Evolutionary conservation across 2,888 invertebrate species (phyloP).

Genomic region (Lepidochitona cinerea): DNA sequence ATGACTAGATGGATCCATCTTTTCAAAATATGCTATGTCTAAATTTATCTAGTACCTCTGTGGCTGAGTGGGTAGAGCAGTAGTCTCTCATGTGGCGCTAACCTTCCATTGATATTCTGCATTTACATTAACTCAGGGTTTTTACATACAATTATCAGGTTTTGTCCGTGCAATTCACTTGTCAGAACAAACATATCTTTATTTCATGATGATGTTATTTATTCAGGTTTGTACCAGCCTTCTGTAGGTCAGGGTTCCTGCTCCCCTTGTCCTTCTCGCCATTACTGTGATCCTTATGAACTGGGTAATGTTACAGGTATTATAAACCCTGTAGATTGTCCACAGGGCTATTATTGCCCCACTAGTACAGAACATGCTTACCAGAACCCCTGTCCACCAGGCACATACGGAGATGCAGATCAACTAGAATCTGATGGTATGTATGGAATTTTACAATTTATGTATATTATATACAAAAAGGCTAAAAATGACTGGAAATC

Average conservation of each 20-base stretch:
- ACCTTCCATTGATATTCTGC: too few species aligned
- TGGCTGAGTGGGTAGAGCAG: too few species aligned
- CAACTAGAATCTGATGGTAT: slow-evolving; percentile 37
- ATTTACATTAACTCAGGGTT: too few species aligned
- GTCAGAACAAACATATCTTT: neutral
- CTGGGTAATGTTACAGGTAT: slow-evolving; percentile 58
- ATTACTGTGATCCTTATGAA: slow-evolving; percentile 66
- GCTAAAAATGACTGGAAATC: too few species aligned
- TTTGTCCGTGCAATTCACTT: neutral
- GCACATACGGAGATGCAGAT: slow-evolving; percentile 46
- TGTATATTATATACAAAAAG: too few species aligned
- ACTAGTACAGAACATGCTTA: slow-evolving; percentile 48
- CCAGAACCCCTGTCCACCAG: slow-evolving; percentile 61
- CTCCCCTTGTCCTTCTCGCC: slow-evolving; percentile 47
- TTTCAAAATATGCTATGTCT: too few species aligned
- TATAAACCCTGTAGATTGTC: slow-evolving; percentile 52
- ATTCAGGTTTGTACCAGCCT: slow-evolving; percentile 54
- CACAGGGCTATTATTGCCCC: slow-evolving; percentile 63
- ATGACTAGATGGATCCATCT: too few species aligned
- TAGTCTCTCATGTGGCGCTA: too few species aligned
- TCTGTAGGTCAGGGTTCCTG: slow-evolving; percentile 41
- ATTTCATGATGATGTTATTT: slow-evolving; percentile 3
- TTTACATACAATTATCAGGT: neutral
- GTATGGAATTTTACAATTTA: too few species aligned
- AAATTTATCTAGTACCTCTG: too few species aligned